Base-by-base conservation (phyloP, 2,888 invertebrate genomes). In the Drosophila pseudotalamancana region DNA sequence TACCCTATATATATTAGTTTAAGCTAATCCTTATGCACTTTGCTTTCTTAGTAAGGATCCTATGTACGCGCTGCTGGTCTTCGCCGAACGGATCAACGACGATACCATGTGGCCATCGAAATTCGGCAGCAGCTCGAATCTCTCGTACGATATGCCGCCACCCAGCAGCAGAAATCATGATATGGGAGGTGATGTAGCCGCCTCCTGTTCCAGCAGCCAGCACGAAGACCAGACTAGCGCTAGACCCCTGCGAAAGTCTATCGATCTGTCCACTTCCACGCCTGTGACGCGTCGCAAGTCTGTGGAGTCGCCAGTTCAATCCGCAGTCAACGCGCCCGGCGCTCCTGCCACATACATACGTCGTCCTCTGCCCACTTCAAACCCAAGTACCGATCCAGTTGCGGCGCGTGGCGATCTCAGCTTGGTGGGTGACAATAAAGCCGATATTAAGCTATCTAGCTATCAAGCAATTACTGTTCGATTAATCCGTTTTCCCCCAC, bases 31-130 rank as follows among this genome's bases (percentile, higher is more conserved):
- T 29, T 3, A 9, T 29, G n/a, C 11, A 11, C 16, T 0, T 35
- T 19, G 1, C 4, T 23, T 4, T 42, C 16, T n/a, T 37, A 90
- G 91, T 14, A 91, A 90, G 71, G 90, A 90, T 70, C 90, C 91
- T 0, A 84, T 89, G 60, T 89, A 88, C 48, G 91, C 90, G 39
- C 61, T 91, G 48, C 37, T 90, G 8, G 66, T 88, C 25, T 91
- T 91, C 40, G 62, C 89, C 12, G 88, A 90, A 46, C 75, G 87
- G 19, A 88, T 87, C 50, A 72, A 82, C 0, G 80, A 86, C 1
- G 61, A 54, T 8, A 5, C 39, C 11, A 14, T 37, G 21, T 37
- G 31, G 35, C 11, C 23, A 1, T 23, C 23, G 0, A 39, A 18
- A 6, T 19, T 8, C 6, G 3, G 11, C n/a, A 42, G n/a, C 29